Evolutionary conservation across 2,797 vertebrate genomes (phyloP), one percentile per base, ranked within the genome.

Genomic region (Manis javanica): DNA sequence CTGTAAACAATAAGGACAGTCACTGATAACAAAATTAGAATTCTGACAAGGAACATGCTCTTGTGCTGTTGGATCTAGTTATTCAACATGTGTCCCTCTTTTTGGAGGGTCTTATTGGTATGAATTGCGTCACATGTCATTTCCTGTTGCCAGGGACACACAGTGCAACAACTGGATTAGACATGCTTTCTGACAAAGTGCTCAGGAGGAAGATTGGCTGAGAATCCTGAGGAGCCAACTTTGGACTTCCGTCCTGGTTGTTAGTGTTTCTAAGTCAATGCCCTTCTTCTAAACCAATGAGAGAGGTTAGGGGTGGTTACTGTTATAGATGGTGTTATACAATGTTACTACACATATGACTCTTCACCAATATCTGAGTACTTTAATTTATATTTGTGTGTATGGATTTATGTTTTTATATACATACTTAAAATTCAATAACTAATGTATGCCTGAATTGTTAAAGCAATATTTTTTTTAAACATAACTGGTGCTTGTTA

Each of bases 1-100:
- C 7, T 90, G 74, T 78, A 78, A 91, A 72, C 8, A 83, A n/a
- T 79, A 72, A 87, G 46, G 10, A 42, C 83, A 87, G n/a, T 19
- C 8, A 61, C 18, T 31, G 23, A 24, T 63, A 31, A 31, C 10
- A 31, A 87, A 94, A 66, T 5, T 59, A 8, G 0, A 78, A 69
- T 61, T 90, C 49, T 88, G 55, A 23, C 2, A 83, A 95, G 31
- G 6, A 66, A 64, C 23, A 53, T 29, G 8, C 19, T 68, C 2
- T 57, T 10, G 2, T 46, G 0, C 24, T 72, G 29, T 11, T 42
- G 13, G 6, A 86, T 86, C 4, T 66, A 68, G 3, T 90, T 77
- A 81, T 51, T 89, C n/a, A 57, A 63, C 5, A 49, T 78, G 23
- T 31, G 37, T 39, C 18, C 19, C 1, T 10, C 9, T 51, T 6